Conservation (phyloP, 2,888 invertebrate species). For the Athrips mouffetella region DNA sequence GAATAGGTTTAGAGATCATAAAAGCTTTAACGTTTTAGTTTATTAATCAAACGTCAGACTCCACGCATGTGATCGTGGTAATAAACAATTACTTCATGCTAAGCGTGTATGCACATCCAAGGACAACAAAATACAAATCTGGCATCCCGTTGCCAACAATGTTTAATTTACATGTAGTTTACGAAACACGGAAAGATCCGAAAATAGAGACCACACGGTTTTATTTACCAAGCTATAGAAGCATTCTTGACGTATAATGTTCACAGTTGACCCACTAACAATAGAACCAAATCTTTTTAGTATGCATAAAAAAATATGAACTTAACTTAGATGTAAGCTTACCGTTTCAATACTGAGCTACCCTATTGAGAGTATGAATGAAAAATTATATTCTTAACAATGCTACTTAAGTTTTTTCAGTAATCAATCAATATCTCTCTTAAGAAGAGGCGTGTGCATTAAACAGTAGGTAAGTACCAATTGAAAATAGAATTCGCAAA, state of each 20-base stretch:
- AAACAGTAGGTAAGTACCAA: constrained; percentile 49
- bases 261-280: not conserved
- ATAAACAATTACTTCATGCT: constrained; percentile 7
- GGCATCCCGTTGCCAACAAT: constrained; percentile 37
- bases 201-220: constrained; percentile 34
- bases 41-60: not conserved
- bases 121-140: constrained; percentile 32
- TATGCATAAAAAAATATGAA: too few relatives aligned
- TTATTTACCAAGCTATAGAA: constrained; percentile 33
- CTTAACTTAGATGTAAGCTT: too few relatives aligned
- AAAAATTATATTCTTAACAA: too few relatives aligned
- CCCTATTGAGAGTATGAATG: too few relatives aligned
- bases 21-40: too few relatives aligned
- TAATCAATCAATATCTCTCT: too few relatives aligned
- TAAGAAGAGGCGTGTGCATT: constrained; percentile 14
- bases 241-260: constrained; percentile 29
- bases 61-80: not conserved
- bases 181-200: constrained; percentile 21
- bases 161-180: constrained; percentile 9
- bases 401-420: too few relatives aligned
- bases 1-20: too few relatives aligned
- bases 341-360: too few relatives aligned
- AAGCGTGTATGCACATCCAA: constrained; percentile 16
- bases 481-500: constrained; percentile 75
- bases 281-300: constrained; percentile 27